Conservation (phyloP, 2,797 vertebrate genomes). For the Psittacula echo region DNA sequence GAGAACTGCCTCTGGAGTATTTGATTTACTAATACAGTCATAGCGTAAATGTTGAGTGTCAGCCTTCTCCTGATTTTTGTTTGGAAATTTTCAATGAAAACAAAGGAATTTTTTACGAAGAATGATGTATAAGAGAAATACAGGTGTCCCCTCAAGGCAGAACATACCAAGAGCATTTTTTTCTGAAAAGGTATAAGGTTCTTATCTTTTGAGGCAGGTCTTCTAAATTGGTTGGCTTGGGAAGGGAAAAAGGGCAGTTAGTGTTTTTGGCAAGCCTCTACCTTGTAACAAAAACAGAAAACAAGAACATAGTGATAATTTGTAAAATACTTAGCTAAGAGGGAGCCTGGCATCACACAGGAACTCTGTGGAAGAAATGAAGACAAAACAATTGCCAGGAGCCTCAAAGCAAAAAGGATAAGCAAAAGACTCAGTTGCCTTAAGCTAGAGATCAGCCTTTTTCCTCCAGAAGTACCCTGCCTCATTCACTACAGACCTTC, state of each 20-base stretch:
- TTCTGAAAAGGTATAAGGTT: not conserved
- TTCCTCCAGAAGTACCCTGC: not conserved
- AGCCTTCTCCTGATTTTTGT: not conserved
- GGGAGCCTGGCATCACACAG: not conserved
- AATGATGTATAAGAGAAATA: not conserved
- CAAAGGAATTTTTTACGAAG: not conserved
- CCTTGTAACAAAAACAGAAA: not conserved
- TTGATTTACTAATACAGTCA: not conserved
- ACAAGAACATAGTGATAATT: not conserved
- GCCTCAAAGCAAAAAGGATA: not conserved
- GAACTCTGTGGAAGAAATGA: not conserved
- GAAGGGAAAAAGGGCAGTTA: not conserved
- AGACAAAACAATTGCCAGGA: not conserved
- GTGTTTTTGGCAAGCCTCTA: not conserved
- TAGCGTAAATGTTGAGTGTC: not conserved
- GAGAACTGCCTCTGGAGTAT: not conserved
- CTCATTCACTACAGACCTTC: not conserved
- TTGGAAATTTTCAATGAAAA: not conserved
- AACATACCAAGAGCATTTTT: not conserved
- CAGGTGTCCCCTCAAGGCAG: not conserved
- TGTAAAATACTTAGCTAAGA: not conserved
- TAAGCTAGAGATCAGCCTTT: not conserved
- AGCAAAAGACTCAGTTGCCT: not conserved
- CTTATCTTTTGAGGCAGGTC: not conserved
- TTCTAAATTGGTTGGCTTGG: not conserved